Evolutionary conservation across 2,797 vertebrate species (phyloP).

Genomic region (Esox masquinongy): DNA sequence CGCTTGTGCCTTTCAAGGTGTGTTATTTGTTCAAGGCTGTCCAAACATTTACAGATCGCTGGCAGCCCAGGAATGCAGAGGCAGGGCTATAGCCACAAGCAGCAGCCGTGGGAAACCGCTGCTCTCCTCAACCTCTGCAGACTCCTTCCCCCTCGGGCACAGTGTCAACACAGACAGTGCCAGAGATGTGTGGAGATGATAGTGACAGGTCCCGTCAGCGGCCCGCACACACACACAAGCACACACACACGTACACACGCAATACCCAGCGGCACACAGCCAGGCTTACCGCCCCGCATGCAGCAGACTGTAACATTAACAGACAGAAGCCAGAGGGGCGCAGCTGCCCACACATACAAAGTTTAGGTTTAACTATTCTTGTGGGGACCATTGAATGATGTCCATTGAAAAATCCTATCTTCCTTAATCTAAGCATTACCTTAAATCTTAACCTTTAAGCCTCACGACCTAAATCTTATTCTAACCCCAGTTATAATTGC

Average conservation of each 20-base stretch:
- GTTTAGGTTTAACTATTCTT: too few relatives aligned
- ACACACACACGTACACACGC: slow-evolving; percentile 1
- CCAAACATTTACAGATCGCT: slow-evolving; percentile 95
- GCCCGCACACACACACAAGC: slow-evolving; percentile 42
- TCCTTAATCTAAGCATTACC: too few relatives aligned
- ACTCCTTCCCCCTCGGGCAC: slow-evolving; percentile 85
- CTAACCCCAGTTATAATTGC: too few relatives aligned
- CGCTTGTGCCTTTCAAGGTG: slow-evolving; percentile 93
- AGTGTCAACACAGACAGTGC: slow-evolving; percentile 89
- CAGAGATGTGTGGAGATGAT: slow-evolving; percentile 92
- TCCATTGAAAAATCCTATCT: too few relatives aligned
- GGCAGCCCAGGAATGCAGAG: slow-evolving; percentile 92
- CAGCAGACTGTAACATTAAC: slow-evolving; percentile 73
- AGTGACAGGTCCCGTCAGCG: slow-evolving; percentile 89
- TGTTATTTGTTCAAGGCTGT: slow-evolving; percentile 98
- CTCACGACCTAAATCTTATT: too few relatives aligned
- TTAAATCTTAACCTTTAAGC: too few relatives aligned
- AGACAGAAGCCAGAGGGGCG: slow-evolving; percentile 65
- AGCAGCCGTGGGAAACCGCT: slow-evolving; percentile 93
- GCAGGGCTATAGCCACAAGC: slow-evolving; percentile 79
- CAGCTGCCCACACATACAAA: slow-evolving; percentile 27
- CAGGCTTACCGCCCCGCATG: slow-evolving; percentile 70
- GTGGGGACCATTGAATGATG: too few relatives aligned
- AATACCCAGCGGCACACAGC: slow-evolving; percentile 65
- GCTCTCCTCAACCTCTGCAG: slow-evolving; percentile 92